phyloP scores from a whole-genome alignment of 1,140 invertebrate species.

The Nasonia giraulti region DNA sequence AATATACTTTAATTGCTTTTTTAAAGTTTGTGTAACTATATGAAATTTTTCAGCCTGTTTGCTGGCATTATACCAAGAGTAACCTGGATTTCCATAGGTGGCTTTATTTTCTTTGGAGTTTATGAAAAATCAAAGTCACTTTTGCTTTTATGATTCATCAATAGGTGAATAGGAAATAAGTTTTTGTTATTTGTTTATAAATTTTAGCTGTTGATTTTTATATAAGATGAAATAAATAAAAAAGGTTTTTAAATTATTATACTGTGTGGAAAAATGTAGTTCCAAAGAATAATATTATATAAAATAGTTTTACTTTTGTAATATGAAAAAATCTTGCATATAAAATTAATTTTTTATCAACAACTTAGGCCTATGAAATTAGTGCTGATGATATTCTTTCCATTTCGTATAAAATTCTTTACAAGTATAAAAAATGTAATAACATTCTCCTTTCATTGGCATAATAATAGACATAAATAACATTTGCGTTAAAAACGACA shows the following conservation, averaged over 20 bases:
- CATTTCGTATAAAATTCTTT: conserved; percentile 4
- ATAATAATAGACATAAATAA: conserved; percentile 20
- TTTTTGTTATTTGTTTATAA: conserved; percentile 11
- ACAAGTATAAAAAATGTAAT: conserved; percentile 37
- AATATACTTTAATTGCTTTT: not conserved
- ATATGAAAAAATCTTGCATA: conserved; percentile 46
- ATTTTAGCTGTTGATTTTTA: not conserved
- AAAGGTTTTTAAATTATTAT: not conserved
- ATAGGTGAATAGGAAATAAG: not conserved
- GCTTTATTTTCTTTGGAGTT: conserved; percentile 94
- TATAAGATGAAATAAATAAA: not conserved
- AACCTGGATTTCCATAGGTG: conserved; percentile 92
- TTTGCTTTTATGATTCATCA: conserved; percentile 6
- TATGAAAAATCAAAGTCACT: conserved; percentile 82
- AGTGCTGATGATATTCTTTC: conserved; percentile 26
- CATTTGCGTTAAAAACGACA: not conserved
- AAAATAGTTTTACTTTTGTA: conserved; percentile 47
- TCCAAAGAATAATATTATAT: conserved; percentile 26
- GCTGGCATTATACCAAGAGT: conserved; percentile 90
- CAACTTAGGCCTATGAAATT: conserved; percentile 22
- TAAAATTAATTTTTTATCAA: conserved; percentile 44
- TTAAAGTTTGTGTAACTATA: not conserved
- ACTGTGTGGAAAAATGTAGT: not conserved
- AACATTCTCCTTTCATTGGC: conserved; percentile 7
- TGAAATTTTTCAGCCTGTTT: conserved; percentile 81